phyloP scores from a whole-genome alignment of 2,113 vertebrate species.

The Thryonomys swinderianus region DNA sequence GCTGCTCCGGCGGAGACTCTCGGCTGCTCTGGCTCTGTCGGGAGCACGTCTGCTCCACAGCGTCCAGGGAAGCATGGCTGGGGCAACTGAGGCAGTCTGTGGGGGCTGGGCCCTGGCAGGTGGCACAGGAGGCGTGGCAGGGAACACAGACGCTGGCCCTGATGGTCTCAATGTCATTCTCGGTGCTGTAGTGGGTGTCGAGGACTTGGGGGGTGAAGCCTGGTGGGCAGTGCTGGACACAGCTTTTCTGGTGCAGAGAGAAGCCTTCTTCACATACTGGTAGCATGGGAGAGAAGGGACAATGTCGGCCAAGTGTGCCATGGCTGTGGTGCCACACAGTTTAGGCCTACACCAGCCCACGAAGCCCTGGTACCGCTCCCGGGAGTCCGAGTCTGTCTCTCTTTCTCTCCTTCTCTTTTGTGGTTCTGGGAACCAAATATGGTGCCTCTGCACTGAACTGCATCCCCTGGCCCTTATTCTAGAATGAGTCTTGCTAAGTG shows the following conservation, averaged over 20 bases:
- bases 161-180: constrained; percentile 92
- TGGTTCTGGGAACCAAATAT: background rate
- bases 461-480: background rate
- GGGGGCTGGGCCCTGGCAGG: constrained; percentile 88
- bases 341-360: background rate
- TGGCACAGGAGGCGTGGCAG: constrained; percentile 94
- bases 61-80: constrained; percentile 91
- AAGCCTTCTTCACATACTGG: constrained; percentile 96
- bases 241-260: constrained; percentile 96
- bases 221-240: constrained; percentile 93
- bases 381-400: background rate
- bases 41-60: constrained; percentile 90
- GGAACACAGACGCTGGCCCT: constrained; percentile 93
- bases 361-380: background rate
- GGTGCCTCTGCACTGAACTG: background rate
- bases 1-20: constrained; percentile 86
- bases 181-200: constrained; percentile 89
- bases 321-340: fast-evolving
- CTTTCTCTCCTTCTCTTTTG: background rate
- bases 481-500: background rate
- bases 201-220: constrained; percentile 90
- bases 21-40: constrained; percentile 96
- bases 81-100: constrained; percentile 95
- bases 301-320: fast-evolving
- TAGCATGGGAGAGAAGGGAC: fast-evolving